Evolutionary conservation across 2,113 vertebrate species (phyloP).

Genomic region (Vanacampus margaritifer): DNA sequence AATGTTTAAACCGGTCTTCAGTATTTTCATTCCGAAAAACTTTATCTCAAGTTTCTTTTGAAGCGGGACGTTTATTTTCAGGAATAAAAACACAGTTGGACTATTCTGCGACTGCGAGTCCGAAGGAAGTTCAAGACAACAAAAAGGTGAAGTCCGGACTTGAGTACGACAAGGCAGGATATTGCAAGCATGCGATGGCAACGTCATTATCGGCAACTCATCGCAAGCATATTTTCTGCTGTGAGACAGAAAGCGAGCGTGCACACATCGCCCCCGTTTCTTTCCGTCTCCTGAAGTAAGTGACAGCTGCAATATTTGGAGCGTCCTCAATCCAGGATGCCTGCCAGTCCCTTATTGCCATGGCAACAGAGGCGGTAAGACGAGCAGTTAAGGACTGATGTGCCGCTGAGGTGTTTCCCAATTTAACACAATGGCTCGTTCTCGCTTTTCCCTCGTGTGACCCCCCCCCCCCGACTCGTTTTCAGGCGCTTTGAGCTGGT

Average conservation of each 20-base stretch:
- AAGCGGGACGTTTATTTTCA: no score
- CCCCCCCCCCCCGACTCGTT: constrained; percentile 23
- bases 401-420: constrained; percentile 65
- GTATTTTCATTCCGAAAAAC: no score
- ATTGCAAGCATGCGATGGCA: no score
- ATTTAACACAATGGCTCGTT: constrained; percentile 47
- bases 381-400: constrained; percentile 60
- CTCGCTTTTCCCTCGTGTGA: not conserved
- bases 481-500: constrained; percentile 49
- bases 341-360: constrained; percentile 60
- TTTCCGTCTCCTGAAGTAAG: constrained; percentile 43
- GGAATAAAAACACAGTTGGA: no score
- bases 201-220: not conserved
- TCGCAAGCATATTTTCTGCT: not conserved
- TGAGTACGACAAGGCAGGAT: no score
- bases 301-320: constrained; percentile 61
- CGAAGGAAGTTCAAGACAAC: no score
- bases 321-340: constrained; percentile 48
- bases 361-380: constrained; percentile 64
- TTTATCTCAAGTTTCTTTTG: no score
- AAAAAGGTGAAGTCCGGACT: no score
- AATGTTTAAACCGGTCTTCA: no score
- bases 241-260: not conserved
- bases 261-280: not conserved
- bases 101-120: no score